phyloP scores from a whole-genome alignment of 1,140 invertebrate genomes.

The Periplaneta americana region DNA sequence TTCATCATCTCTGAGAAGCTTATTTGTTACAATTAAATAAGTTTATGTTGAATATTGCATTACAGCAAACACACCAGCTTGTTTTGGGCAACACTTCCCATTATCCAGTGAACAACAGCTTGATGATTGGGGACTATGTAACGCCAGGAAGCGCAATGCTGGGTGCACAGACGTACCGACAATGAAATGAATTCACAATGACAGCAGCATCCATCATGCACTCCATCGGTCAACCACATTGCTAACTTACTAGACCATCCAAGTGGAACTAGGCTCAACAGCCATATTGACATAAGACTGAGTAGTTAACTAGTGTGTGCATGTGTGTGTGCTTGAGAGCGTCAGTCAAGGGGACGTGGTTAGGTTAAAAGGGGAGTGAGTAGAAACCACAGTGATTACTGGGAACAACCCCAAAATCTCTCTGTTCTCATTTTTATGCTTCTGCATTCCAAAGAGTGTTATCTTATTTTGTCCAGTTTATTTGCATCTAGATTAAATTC shows the following conservation, averaged over 20 bases:
- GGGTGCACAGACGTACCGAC: constrained; percentile 43
- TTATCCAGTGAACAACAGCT: constrained; percentile 66
- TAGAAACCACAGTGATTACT: background rate
- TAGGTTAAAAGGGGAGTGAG: background rate
- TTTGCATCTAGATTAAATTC: too few species aligned
- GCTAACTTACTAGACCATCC: background rate
- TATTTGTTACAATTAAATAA: background rate
- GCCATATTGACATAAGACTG: background rate
- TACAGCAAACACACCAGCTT: constrained; percentile 39
- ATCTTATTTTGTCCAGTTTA: too few species aligned
- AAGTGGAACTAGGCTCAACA: background rate
- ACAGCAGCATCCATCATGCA: background rate
- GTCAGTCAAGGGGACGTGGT: background rate
- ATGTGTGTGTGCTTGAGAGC: background rate
- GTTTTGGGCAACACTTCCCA: constrained; percentile 54
- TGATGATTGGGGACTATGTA: constrained; percentile 77
- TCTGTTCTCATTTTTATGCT: background rate
- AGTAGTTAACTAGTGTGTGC: background rate
- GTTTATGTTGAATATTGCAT: background rate
- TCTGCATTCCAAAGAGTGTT: too few species aligned
- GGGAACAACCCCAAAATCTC: background rate
- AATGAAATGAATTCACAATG: background rate
- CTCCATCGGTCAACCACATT: background rate
- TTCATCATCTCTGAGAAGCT: too few species aligned
- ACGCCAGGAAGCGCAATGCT: constrained; percentile 48